Percentiles rank a stretch among this genome's conserved stretches.
phyloP scores from a whole-genome alignment of 2,113 vertebrate species.

The Pterocles gutturalis region DNA sequence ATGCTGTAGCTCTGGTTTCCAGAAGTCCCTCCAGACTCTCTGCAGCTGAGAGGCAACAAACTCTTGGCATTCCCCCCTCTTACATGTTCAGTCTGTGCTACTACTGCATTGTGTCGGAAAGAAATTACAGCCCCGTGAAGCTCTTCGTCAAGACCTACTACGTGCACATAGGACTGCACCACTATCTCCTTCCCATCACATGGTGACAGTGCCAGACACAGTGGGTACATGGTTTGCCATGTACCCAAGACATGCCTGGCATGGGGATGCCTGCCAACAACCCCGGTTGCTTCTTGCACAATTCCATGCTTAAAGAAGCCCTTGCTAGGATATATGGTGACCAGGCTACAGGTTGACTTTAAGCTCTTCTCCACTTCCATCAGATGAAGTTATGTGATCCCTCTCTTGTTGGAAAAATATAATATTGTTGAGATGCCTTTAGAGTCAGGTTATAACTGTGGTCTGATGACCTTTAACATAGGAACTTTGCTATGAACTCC shows the following conservation, averaged over 20 bases:
- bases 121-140: neutral
- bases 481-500: conserved; percentile 21
- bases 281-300: neutral
- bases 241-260: neutral
- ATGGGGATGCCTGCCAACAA: neutral
- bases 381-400: neutral
- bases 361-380: neutral
- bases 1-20: neutral
- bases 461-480: neutral
- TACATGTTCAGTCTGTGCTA: neutral
- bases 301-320: neutral
- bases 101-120: neutral
- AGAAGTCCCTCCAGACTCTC: neutral
- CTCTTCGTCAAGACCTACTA: neutral
- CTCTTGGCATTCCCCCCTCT: neutral
- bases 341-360: neutral
- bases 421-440: neutral
- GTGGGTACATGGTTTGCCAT: neutral
- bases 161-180: neutral
- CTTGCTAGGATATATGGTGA: neutral
- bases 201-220: neutral
- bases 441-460: neutral
- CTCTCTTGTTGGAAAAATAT: neutral
- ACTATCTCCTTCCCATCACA: neutral
- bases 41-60: neutral